A percentile compares a stretch with the other conserved stretches of the same genome.
These are phyloP conservation scores for Hirudo medicinalis DNA, from an alignment of 1,140 invertebrate species.

Conservation along the genomic window DNA sequence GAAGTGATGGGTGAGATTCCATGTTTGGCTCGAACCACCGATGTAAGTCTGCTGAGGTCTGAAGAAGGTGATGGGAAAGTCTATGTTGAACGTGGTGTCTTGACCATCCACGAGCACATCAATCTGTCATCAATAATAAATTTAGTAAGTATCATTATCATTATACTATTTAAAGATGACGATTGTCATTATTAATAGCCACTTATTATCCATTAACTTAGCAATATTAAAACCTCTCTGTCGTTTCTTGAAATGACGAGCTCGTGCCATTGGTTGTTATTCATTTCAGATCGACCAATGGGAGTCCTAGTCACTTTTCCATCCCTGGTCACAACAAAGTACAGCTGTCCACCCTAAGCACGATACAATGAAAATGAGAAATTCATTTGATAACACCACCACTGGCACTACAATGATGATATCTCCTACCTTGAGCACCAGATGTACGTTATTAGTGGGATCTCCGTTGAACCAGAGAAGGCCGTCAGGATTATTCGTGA, in stretches of 20 bases:
- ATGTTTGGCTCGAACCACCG: neutral
- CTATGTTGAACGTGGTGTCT: neutral
- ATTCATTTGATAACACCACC: neutral
- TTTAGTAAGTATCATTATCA: no score
- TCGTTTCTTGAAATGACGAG: neutral
- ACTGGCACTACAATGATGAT: neutral
- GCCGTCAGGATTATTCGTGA: constrained; percentile 28
- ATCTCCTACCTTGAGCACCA: constrained; percentile 28
- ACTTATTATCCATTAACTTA: neutral
- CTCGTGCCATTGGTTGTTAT: constrained; percentile 12
- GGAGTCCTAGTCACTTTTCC: neutral
- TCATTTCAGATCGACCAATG: neutral
- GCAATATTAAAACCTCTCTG: constrained; percentile 3
- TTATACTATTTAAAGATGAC: no score
- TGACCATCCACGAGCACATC: constrained; percentile 1
- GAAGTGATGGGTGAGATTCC: constrained; percentile 7
- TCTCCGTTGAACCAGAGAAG: constrained; percentile 30
- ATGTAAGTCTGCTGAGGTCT: constrained; percentile 1
- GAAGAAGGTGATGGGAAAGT: neutral
- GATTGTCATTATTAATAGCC: neutral
- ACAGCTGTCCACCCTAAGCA: constrained; percentile 8
- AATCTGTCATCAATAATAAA: neutral
- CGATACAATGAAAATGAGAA: neutral
- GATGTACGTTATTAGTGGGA: constrained; percentile 26
- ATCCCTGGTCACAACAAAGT: neutral